Conservation (phyloP, 2,888 invertebrate species). For the Scaptomyza parva region DNA sequence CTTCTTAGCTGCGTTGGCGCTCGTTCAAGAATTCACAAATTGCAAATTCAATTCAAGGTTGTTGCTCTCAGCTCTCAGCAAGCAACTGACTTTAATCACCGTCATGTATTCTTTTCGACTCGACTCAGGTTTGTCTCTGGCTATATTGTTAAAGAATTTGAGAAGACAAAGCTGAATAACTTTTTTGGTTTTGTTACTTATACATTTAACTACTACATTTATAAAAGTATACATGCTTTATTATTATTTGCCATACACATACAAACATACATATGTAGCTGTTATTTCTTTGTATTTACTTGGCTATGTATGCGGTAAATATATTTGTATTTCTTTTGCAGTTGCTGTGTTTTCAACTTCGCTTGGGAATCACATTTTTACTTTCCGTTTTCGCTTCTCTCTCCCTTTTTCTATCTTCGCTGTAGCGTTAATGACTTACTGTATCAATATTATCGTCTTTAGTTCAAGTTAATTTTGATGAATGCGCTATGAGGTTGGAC, state of each 20-base stretch:
- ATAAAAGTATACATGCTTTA: neutral
- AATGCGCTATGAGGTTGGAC: constrained; percentile 11
- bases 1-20: constrained; percentile 39
- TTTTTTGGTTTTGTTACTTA: constrained; percentile 1
- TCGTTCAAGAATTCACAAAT: constrained; percentile 69
- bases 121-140: constrained; percentile 35
- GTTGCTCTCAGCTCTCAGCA: constrained; percentile 67
- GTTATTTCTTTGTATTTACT: neutral
- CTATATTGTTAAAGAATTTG: constrained; percentile 30
- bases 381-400: constrained; percentile 5
- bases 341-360: neutral
- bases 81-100: constrained; percentile 31
- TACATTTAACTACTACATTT: constrained; percentile 1
- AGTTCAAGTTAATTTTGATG: constrained; percentile 47
- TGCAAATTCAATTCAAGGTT: constrained; percentile 80
- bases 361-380: constrained; percentile 20
- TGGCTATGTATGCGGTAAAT: neutral
- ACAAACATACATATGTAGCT: neutral
- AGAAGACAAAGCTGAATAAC: neutral
- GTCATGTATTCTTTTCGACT: constrained; percentile 33
- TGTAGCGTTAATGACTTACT: neutral
- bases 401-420: neutral
- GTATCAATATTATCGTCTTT: constrained; percentile 28
- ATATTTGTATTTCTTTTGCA: neutral
- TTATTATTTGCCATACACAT: neutral